phyloP scores from a whole-genome alignment of 2,113 vertebrate species.

The Diadophis punctatus region DNA sequence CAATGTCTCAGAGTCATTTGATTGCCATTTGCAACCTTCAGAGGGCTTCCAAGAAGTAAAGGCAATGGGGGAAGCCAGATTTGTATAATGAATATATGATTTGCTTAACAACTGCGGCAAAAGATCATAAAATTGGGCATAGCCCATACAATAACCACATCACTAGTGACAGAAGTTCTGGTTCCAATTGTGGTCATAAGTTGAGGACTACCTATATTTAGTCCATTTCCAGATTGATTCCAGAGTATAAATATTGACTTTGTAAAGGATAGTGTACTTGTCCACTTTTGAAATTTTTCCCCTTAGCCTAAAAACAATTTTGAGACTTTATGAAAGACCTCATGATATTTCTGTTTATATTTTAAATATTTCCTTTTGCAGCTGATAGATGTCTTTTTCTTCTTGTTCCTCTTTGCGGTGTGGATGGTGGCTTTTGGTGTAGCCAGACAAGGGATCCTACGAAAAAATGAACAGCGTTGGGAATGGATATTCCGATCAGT shows the following conservation, averaged over 20 bases:
- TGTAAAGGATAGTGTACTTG: background rate
- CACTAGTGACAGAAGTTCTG: background rate
- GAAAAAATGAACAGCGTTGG: constrained; percentile 77
- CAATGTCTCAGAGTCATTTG: background rate
- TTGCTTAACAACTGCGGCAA: background rate
- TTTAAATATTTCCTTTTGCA: constrained; percentile 32
- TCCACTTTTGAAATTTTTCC: background rate
- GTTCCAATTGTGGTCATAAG: background rate
- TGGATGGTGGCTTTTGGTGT: constrained; percentile 81
- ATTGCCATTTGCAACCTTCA: background rate
- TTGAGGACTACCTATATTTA: background rate
- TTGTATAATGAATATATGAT: background rate
- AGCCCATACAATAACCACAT: background rate
- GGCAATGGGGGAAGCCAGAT: background rate
- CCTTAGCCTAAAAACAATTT: background rate
- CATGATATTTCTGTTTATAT: accelerated
- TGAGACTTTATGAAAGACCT: background rate
- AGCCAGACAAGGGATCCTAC: constrained; percentile 75
- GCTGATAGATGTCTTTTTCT: constrained; percentile 79
- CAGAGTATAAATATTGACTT: background rate
- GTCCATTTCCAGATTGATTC: background rate
- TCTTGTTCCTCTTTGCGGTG: constrained; percentile 79
- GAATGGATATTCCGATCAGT: constrained; percentile 79
- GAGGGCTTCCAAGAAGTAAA: background rate
- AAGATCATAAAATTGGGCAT: background rate